These are phyloP conservation scores for Lepilemur ruficaudatus DNA, from an alignment of 2,797 vertebrate genomes.

Conservation along the genomic window DNA sequence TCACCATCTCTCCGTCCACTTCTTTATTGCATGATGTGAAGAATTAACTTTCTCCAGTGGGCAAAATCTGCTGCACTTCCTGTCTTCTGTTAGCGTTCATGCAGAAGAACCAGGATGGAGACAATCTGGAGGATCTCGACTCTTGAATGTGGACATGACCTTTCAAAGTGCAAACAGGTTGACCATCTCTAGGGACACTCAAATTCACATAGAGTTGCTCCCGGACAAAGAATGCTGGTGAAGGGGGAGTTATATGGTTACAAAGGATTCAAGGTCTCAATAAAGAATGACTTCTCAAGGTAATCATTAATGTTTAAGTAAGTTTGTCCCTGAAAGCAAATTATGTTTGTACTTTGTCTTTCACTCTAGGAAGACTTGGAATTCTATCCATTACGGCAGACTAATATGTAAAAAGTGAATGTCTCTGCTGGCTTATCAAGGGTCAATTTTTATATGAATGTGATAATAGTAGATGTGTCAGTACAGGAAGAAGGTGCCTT, in stretches of 20 bases:
- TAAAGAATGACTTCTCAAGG: background rate
- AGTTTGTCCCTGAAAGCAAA: background rate
- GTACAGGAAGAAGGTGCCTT: background rate
- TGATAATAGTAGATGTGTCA: background rate
- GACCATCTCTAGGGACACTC: background rate
- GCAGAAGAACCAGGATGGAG: background rate
- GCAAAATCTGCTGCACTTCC: background rate
- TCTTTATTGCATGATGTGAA: rapidly evolving
- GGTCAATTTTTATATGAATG: background rate
- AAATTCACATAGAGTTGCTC: background rate
- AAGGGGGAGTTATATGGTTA: background rate
- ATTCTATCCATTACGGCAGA: background rate
- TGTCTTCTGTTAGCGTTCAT: background rate
- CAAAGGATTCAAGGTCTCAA: background rate
- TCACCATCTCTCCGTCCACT: background rate
- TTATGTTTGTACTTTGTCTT: background rate
- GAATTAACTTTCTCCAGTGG: background rate
- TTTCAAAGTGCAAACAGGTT: background rate
- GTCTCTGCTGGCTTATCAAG: background rate
- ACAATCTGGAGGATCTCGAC: background rate
- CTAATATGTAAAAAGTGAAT: background rate
- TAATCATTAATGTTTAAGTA: background rate
- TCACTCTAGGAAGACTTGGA: background rate
- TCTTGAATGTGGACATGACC: background rate
- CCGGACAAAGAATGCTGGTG: background rate